Evolutionary conservation across 2,888 invertebrate species (phyloP).

Genomic region (Thymelicus acteon): DNA sequence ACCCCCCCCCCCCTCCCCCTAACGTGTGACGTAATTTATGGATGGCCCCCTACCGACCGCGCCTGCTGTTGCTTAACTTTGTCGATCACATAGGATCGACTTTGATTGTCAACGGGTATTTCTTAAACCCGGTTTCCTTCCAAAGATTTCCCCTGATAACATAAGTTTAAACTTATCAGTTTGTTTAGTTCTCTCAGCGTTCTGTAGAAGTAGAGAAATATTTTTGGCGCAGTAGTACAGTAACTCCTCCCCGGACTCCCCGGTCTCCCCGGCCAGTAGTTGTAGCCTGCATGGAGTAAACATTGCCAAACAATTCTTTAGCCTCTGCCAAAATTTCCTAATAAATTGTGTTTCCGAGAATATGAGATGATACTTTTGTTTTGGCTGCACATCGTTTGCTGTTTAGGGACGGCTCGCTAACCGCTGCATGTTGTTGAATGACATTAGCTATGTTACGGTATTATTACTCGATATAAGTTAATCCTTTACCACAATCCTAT

Average conservation of each 20-base stretch:
- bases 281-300: constrained; percentile 15
- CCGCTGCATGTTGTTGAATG: neutral
- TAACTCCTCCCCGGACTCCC: neutral
- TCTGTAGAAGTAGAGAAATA: neutral
- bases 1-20: too few species aligned
- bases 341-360: constrained; percentile 26
- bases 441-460: too few species aligned
- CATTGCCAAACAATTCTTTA: constrained; percentile 23
- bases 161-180: neutral
- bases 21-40: too few species aligned
- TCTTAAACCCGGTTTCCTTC: too few species aligned
- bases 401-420: neutral
- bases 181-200: neutral
- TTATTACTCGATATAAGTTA: too few species aligned
- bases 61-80: too few species aligned
- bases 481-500: too few species aligned
- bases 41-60: too few species aligned
- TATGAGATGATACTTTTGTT: constrained; percentile 15
- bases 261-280: neutral
- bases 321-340: constrained; percentile 21
- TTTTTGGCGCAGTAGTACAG: constrained; percentile 24
- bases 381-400: constrained; percentile 1
- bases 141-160: neutral
- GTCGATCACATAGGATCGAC: too few species aligned
- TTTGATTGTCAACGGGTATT: too few species aligned